Evolutionary conservation across 2,797 vertebrate species (phyloP).

Genomic region (Amphiprion clarkii): DNA sequence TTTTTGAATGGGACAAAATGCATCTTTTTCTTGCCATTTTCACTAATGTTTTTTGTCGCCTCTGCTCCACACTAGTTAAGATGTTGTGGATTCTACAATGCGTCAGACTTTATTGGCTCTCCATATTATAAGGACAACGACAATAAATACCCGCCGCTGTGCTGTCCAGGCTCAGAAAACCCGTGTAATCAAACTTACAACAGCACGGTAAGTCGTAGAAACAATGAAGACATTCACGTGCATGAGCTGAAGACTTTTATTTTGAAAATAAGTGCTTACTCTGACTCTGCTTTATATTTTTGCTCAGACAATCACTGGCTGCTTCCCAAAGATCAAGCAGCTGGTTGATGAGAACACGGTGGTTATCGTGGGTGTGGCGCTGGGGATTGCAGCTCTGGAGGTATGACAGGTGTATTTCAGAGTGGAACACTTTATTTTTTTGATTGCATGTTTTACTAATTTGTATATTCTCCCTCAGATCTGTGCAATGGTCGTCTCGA

Average conservation of each 20-base stretch:
- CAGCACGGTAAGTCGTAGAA: constrained; percentile 27
- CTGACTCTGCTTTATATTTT: background rate
- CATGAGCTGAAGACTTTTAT: background rate
- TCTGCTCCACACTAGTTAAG: constrained; percentile 70
- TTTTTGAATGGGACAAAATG: background rate
- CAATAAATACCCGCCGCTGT: constrained; percentile 68
- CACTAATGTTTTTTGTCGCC: background rate
- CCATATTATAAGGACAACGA: constrained; percentile 11
- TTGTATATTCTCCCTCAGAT: constrained; percentile 66
- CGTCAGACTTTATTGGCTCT: constrained; percentile 80
- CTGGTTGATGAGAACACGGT: constrained; percentile 78
- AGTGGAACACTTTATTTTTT: background rate
- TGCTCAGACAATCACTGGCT: constrained; percentile 74
- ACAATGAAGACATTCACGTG: background rate
- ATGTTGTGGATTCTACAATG: constrained; percentile 86
- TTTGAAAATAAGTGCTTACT: background rate
- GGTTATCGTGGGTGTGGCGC: constrained; percentile 81
- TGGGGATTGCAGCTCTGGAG: constrained; percentile 87
- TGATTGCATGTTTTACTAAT: background rate
- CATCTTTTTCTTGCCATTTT: background rate
- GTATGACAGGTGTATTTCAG: constrained; percentile 63
- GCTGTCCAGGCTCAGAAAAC: constrained; percentile 16
- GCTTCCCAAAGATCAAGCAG: constrained; percentile 72
- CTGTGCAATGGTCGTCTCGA: constrained; percentile 82
- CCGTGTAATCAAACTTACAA: constrained; percentile 28